Percentiles rank a stretch among this genome's conserved stretches.
phyloP scores from a whole-genome alignment of 1,140 invertebrate species.

The Choristoneura fumiferana region DNA sequence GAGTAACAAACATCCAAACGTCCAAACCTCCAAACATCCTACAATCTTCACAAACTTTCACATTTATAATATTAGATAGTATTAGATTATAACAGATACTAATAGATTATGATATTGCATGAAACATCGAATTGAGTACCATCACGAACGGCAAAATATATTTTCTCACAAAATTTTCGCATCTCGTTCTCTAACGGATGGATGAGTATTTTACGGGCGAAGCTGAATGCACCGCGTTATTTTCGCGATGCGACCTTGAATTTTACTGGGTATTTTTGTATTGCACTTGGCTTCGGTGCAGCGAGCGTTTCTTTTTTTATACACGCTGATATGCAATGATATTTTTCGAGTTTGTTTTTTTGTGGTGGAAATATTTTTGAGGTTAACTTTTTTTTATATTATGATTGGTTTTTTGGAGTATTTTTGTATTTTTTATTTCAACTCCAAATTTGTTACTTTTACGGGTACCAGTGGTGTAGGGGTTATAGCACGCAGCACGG shows the following conservation, averaged over 20 bases:
- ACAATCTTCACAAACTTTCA: no score
- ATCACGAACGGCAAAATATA: no score
- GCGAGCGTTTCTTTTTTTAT: slow-evolving; percentile 42
- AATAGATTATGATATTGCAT: no score
- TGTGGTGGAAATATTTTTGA: background rate
- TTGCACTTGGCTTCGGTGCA: slow-evolving; percentile 48
- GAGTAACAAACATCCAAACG: no score
- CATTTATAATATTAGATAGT: no score
- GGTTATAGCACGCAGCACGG: no score
- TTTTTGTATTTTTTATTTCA: no score
- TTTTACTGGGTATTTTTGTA: slow-evolving; percentile 68
- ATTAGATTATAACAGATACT: no score
- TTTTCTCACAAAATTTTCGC: background rate
- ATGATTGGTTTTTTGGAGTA: background rate
- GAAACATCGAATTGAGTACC: no score
- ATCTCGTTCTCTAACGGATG: slow-evolving; percentile 10
- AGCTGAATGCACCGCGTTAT: slow-evolving; percentile 40
- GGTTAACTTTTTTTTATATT: background rate
- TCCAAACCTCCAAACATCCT: no score
- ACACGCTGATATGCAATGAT: slow-evolving; percentile 18
- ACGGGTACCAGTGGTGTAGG: no score
- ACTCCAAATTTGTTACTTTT: no score
- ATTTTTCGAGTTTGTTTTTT: background rate
- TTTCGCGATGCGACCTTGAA: slow-evolving; percentile 62
- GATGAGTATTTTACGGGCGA: slow-evolving; percentile 18